phyloP scores from a whole-genome alignment of 2,113 vertebrate species.

The Aleadryas rufinucha region DNA sequence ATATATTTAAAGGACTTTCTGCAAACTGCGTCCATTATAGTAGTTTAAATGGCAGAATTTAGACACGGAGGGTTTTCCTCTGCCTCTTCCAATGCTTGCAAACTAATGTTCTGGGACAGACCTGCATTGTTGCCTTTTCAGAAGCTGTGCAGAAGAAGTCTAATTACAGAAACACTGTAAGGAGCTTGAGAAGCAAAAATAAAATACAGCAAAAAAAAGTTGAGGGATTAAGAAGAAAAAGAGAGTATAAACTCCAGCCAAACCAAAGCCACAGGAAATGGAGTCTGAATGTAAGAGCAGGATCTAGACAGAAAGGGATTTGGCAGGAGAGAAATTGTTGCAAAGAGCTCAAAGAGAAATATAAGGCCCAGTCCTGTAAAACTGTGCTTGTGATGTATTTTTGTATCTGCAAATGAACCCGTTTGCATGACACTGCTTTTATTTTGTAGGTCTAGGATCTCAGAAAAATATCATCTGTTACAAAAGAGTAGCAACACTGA shows the following conservation, averaged over 20 bases:
- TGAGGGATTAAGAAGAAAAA: constrained; percentile 27
- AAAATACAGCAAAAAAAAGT: constrained; percentile 23
- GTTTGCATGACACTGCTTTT: background rate
- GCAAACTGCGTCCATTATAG: background rate
- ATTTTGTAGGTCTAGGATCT: background rate
- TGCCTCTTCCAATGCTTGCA: background rate
- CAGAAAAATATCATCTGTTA: background rate
- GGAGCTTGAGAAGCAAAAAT: background rate
- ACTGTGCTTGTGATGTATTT: accelerated
- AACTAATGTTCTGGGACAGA: background rate
- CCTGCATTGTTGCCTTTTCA: background rate
- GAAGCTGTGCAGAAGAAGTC: background rate
- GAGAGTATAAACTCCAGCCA: background rate
- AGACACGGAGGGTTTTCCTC: background rate
- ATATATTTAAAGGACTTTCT: background rate
- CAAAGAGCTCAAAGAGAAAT: background rate
- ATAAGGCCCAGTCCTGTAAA: background rate
- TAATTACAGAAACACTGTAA: background rate
- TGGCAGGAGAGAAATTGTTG: background rate
- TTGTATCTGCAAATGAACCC: background rate
- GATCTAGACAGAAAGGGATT: constrained; percentile 33
- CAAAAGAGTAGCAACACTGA: background rate
- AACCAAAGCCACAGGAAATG: constrained; percentile 55
- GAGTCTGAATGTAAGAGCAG: constrained; percentile 10
- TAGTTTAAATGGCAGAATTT: background rate